Base-by-base conservation (phyloP, 2,888 invertebrate genomes). In the Eurytoma californica region DNA sequence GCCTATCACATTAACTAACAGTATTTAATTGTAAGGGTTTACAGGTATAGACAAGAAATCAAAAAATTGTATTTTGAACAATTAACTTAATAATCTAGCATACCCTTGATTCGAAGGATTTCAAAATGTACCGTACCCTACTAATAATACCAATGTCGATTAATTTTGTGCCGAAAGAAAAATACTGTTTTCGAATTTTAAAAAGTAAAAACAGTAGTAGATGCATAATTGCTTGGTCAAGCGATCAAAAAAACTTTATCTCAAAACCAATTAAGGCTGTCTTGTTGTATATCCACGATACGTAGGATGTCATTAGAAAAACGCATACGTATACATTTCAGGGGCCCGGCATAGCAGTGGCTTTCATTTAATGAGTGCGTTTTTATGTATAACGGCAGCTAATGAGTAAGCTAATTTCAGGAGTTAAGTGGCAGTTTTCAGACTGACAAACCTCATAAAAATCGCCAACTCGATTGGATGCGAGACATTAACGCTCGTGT, bases 281-380 rank as follows among this genome's bases (percentile, higher is more conserved):
- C 24, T 49, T 39, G 60, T 39, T 61, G 57, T 75, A 72, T 63
- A 67, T 53, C 60, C 67, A 39, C 12, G 65, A 69, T 49, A 72
- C 20, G 9, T 3, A 51, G 63, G 39, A 60, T 65, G 77, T 60
- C 80, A 80, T 80, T 80, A 80, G 72, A 76, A 75, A 77, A 65
- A 68, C 39, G 66, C 67, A 72, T 72, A 65, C 58, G 49, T 51
- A 47, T 3, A 75, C 61, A 5, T n/a, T 3, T 16, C 39, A 16
- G 16, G 9, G 4, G 18, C 18, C 0, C 53, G 18, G 13, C n/a
- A 58, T 5, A 47, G 63, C 16, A 53, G 3, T 24, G 69, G 72
- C 63, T 55, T 76, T 75, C 76, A 69, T 77, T 77, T 80, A 80
- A 80, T 69, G 77, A 77, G 80, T 77, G 47, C 20, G 30, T 73